Evolutionary conservation across 1,140 invertebrate species (phyloP).

Genomic region (fruit fly (Drosophila melanogaster)): Release_6_plus_ISO1_MT NT_033779.5:7908501-7909000

Average conservation of each 20-base stretch:
- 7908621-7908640: slow-evolving; percentile 31
- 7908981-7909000: slow-evolving; percentile 49
- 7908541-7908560: background rate
- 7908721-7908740: slow-evolving; percentile 39
- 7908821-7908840: slow-evolving; percentile 74
- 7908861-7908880: slow-evolving; percentile 61
- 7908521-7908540: slow-evolving; percentile 69
- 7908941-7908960: slow-evolving; percentile 31
- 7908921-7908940: slow-evolving; percentile 2
- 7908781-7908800: background rate
- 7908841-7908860: slow-evolving; percentile 8
- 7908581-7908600: slow-evolving; percentile 12
- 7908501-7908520: slow-evolving; percentile 62
- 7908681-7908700: slow-evolving; percentile 57
- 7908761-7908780: slow-evolving; percentile 2
- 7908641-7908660: slow-evolving; percentile 32
- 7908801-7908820: slow-evolving; percentile 49
- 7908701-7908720: slow-evolving; percentile 48
- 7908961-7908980: slow-evolving; percentile 69
- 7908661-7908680: slow-evolving; percentile 51
- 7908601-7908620: slow-evolving; percentile 54
- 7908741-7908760: slow-evolving; percentile 18
- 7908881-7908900: slow-evolving; percentile 62
- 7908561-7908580: too few species aligned
- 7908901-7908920: slow-evolving; percentile 23